A percentile compares a stretch with the other conserved stretches of the same genome.
Evolutionary conservation across 2,113 vertebrate species (phyloP).

Genomic region (Chaetodon auriga): DNA sequence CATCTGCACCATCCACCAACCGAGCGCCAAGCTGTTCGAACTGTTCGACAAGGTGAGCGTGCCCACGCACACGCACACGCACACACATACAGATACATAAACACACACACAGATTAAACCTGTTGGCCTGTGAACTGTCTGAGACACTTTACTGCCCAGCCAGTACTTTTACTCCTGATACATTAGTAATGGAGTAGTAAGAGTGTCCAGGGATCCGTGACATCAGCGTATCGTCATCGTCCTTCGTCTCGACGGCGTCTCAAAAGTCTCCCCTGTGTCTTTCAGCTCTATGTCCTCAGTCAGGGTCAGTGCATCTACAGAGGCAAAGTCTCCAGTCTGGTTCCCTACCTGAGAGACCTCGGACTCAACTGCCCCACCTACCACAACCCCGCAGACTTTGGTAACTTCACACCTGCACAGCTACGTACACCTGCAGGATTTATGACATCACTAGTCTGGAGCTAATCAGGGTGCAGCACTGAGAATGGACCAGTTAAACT

Average conservation of each 20-base stretch:
- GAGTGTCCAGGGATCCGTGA: no score
- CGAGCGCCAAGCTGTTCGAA: conserved; percentile 98
- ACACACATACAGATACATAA: no score
- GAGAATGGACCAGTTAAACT: background rate
- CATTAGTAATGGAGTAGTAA: no score
- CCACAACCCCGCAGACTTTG: conserved; percentile 98
- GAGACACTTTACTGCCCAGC: no score
- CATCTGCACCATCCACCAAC: conserved; percentile 99
- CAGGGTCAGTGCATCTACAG: conserved; percentile 98
- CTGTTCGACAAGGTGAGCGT: conserved; percentile 94
- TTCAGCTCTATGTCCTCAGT: conserved; percentile 96
- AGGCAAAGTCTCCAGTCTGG: conserved; percentile 91
- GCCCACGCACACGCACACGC: background rate
- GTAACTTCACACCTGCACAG: conserved; percentile 81
- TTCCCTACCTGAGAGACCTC: conserved; percentile 93
- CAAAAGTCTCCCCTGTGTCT: conserved; percentile 4
- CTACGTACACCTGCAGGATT: background rate
- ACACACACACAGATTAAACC: no score
- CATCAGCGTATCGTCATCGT: no score
- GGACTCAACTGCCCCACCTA: conserved; percentile 96
- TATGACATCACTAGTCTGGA: background rate
- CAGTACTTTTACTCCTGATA: no score
- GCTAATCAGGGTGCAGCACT: background rate
- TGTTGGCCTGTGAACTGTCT: no score
- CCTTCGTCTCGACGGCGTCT: no score